These are phyloP conservation scores for Neodon shergylaensis DNA, from an alignment of 2,113 vertebrate genomes.

Conservation along the genomic window DNA sequence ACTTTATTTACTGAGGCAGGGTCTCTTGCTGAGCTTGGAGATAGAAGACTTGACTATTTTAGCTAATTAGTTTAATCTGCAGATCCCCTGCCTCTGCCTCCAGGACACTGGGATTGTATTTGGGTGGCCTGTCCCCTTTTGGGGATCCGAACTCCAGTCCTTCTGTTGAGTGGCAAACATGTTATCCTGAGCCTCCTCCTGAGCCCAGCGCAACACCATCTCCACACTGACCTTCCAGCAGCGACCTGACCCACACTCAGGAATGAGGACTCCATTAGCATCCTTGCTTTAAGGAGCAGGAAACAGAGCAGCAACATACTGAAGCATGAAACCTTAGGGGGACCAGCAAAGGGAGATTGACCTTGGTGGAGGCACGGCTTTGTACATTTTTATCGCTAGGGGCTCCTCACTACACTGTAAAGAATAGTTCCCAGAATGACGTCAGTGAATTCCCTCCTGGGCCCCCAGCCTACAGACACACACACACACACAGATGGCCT, in stretches of 20 bases:
- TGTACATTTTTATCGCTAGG: background rate
- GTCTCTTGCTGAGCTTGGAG: background rate
- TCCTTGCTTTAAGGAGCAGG: background rate
- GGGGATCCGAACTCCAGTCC: background rate
- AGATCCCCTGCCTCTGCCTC: background rate
- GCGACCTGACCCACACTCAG: accelerated
- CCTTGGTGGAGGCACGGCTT: background rate
- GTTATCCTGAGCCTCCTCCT: background rate
- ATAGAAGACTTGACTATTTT: background rate
- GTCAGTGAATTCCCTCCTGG: background rate
- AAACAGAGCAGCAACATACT: background rate
- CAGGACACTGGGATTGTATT: background rate
- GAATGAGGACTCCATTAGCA: accelerated
- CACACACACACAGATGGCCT: background rate
- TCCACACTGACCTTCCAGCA: background rate
- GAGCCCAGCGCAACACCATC: accelerated
- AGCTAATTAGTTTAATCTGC: background rate
- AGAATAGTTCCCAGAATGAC: background rate
- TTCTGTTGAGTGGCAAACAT: background rate
- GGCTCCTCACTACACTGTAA: background rate
- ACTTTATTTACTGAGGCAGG: background rate
- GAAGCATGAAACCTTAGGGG: background rate
- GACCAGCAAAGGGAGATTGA: background rate
- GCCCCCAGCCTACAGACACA: background rate
- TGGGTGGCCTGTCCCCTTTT: background rate